Evolutionary conservation across 2,888 invertebrate species (phyloP), one percentile per base, ranked within the genome.

Genomic region (Dynastes grantii): DNA sequence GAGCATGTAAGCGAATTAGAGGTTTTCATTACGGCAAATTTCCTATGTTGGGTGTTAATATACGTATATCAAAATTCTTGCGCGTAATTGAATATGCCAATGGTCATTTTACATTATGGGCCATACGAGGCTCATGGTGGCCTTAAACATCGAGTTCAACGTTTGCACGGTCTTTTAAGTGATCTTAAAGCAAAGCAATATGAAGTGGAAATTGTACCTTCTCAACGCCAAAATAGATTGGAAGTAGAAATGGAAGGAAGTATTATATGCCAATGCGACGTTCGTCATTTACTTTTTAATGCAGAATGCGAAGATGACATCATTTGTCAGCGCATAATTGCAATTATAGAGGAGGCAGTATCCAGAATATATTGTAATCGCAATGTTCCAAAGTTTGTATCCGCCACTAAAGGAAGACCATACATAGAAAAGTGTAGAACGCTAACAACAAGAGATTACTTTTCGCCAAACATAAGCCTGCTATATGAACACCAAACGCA

Each of bases 111-210:
- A 45, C 81, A 81, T 78, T 88, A 86, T 77, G 88, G 88, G 0
- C 87, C 87, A 8, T 87, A 88, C 67, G 84, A 85, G 79, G 81
- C 85, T 3, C 81, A 87, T 81, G 87, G 88, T 4, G 78, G 86
- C 13, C 85, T 88, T 53, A 81, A 82, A 63, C 87, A 88, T 78
- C 84, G 85, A 79, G 81, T 84, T 16, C 87, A 87, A 78, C 85
- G 85, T 78, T 78, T 88, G 40, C 80, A 83, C 55, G 88, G 87
- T 32, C 73, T 87, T 32, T 76, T 84, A 75, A 40, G 49, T 5
- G 49, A 9, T 16, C 65, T 83, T 70, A 78, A 73, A 49, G 68
- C 75, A 16, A 64, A 76, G 27, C 84, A 84, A 13, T 87, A 85
- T 63, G 84, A 84, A 58, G 79, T 87, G 8, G 85, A 87, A 81